Evolutionary conservation across 2,113 vertebrate species (phyloP).

Genomic region (Nipponia nippon): DNA sequence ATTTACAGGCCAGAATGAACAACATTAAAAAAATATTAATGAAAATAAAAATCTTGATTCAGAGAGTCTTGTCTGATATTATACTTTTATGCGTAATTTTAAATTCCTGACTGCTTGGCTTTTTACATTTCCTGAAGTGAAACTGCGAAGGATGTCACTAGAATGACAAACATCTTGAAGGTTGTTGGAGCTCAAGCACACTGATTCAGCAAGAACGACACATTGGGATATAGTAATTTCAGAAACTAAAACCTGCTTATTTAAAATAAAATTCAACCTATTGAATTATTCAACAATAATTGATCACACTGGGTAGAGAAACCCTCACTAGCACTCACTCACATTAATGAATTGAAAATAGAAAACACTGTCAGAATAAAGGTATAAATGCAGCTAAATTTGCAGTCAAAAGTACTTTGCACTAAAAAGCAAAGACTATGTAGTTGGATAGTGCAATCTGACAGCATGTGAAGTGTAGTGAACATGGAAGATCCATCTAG

Average conservation of each 20-base stretch:
- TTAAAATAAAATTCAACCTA: slow-evolving; percentile 1
- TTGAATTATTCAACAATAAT: slow-evolving; percentile 50
- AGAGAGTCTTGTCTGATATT: neutral
- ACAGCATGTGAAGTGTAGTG: neutral
- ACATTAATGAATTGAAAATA: slow-evolving; percentile 2
- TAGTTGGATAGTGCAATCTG: neutral
- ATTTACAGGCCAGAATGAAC: neutral
- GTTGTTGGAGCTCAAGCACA: neutral
- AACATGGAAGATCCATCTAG: neutral
- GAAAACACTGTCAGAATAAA: neutral
- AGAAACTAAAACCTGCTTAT: neutral
- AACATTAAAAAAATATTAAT: neutral
- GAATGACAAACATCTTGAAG: neutral
- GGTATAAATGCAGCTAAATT: neutral
- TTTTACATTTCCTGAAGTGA: neutral
- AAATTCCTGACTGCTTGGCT: neutral
- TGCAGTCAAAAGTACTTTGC: neutral
- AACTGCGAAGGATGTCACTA: neutral
- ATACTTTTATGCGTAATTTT: neutral
- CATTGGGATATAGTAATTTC: neutral
- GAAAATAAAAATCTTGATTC: neutral
- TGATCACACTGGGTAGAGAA: neutral
- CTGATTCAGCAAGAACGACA: slow-evolving; percentile 41
- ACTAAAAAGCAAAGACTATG: neutral
- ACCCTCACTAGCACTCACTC: neutral